Conservation (phyloP, 2,113 vertebrate species). For the Pterocles burchelli region DNA sequence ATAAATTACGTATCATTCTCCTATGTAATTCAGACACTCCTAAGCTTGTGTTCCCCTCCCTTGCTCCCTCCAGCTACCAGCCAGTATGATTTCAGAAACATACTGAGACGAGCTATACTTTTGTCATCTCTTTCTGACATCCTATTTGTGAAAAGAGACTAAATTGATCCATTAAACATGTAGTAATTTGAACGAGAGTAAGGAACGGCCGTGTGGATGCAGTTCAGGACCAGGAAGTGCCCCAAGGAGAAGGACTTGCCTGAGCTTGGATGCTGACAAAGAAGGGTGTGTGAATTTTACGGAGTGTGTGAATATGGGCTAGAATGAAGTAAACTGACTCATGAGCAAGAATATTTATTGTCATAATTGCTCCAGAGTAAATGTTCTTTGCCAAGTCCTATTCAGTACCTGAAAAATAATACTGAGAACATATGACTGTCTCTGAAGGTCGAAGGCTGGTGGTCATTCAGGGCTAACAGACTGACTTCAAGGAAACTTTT, state of each 20-base stretch:
- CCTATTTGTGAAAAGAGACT: neutral
- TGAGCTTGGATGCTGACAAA: neutral
- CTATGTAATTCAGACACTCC: neutral
- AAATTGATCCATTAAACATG: neutral
- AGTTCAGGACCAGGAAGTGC: neutral
- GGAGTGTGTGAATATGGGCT: neutral
- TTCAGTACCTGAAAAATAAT: neutral
- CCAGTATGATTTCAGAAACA: neutral
- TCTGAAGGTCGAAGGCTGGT: neutral
- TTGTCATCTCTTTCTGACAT: neutral
- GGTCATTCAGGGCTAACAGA: neutral
- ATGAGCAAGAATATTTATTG: neutral
- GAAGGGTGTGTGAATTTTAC: neutral
- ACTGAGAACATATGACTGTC: neutral
- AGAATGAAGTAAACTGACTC: neutral
- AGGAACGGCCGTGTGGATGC: neutral
- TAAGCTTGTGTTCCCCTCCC: neutral
- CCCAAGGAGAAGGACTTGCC: neutral
- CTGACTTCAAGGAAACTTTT: neutral
- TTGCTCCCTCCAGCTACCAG: neutral
- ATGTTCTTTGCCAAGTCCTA: neutral
- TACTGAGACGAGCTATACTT: neutral
- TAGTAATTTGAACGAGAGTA: neutral
- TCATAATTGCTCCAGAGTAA: rapidly evolving
- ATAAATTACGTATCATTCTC: neutral